These are phyloP conservation scores for Tinea semifulvella DNA, from an alignment of 2,888 invertebrate species.

Conservation along the genomic window DNA sequence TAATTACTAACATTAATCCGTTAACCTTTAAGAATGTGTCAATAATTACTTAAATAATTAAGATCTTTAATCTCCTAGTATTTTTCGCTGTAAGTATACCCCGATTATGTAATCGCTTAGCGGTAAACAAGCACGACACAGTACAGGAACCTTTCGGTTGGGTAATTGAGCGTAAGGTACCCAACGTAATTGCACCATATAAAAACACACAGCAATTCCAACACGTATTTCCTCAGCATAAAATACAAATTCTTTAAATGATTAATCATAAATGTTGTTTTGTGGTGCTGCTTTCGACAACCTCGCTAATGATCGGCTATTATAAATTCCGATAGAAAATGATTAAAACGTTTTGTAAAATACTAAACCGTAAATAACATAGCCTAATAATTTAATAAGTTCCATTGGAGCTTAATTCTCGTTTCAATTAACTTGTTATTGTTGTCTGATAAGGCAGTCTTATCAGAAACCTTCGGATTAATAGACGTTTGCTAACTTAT, in stretches of 20 bases:
- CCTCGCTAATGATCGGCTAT: constrained; percentile 12
- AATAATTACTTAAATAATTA: too few relatives aligned
- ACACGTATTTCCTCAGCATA: neutral
- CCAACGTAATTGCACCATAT: constrained; percentile 7
- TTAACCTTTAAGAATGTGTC: too few relatives aligned
- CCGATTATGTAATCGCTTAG: constrained; percentile 8
- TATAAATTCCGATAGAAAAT: constrained; percentile 3
- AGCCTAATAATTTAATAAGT: too few relatives aligned
- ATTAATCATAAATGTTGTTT: neutral
- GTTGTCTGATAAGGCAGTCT: too few relatives aligned
- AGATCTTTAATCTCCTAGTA: too few relatives aligned
- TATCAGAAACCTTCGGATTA: too few relatives aligned
- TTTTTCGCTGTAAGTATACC: too few relatives aligned
- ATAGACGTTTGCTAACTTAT: too few relatives aligned
- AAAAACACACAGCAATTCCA: neutral
- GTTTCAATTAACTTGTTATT: too few relatives aligned
- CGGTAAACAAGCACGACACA: constrained; percentile 17
- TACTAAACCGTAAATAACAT: neutral
- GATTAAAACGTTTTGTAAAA: neutral
- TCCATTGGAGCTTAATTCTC: too few relatives aligned
- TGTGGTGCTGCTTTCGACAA: neutral
- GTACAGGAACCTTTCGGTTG: constrained; percentile 24
- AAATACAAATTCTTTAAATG: neutral
- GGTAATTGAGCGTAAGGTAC: constrained; percentile 30
- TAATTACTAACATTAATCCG: too few relatives aligned